These are phyloP conservation scores for Cottus gobio DNA, from an alignment of 2,113 vertebrate genomes.

Conservation along the genomic window DNA sequence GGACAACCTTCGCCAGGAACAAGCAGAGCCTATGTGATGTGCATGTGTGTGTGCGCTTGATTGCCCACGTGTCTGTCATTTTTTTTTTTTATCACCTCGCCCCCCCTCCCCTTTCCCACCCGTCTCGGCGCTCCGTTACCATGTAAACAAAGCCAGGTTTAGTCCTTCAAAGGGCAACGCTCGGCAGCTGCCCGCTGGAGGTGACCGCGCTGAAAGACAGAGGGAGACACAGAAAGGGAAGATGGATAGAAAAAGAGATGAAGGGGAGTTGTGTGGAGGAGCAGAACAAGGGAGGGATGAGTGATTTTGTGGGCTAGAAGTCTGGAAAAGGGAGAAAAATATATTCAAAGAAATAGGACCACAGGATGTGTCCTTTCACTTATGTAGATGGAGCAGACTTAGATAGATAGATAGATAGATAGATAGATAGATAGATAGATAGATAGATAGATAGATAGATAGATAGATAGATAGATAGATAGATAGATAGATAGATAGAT, in stretches of 20 bases:
- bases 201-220: constrained; percentile 60
- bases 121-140: constrained; percentile 68
- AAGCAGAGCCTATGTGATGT: constrained; percentile 36
- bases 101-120: constrained; percentile 42
- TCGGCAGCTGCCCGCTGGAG: constrained; percentile 66
- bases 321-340: constrained; percentile 31
- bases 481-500: too few species aligned
- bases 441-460: too few species aligned
- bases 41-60: constrained; percentile 25
- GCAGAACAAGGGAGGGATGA: constrained; percentile 31
- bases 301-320: constrained; percentile 55
- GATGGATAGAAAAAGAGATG: constrained; percentile 58
- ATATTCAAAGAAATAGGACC: constrained; percentile 52
- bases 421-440: too few species aligned
- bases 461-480: too few species aligned
- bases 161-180: constrained; percentile 80
- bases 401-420: too few species aligned
- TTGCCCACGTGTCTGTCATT: constrained; percentile 38
- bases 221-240: constrained; percentile 28
- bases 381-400: constrained; percentile 29
- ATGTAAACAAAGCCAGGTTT: constrained; percentile 83
- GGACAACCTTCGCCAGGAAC: constrained; percentile 38
- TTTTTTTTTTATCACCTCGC: constrained; percentile 44
- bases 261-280: constrained; percentile 37
- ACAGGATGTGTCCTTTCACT: constrained; percentile 50